A percentile compares a stretch with the other conserved stretches of the same genome.
These are phyloP conservation scores for Monoplex corrugatus DNA, from an alignment of 2,888 invertebrate genomes.

Conservation along the genomic window DNA sequence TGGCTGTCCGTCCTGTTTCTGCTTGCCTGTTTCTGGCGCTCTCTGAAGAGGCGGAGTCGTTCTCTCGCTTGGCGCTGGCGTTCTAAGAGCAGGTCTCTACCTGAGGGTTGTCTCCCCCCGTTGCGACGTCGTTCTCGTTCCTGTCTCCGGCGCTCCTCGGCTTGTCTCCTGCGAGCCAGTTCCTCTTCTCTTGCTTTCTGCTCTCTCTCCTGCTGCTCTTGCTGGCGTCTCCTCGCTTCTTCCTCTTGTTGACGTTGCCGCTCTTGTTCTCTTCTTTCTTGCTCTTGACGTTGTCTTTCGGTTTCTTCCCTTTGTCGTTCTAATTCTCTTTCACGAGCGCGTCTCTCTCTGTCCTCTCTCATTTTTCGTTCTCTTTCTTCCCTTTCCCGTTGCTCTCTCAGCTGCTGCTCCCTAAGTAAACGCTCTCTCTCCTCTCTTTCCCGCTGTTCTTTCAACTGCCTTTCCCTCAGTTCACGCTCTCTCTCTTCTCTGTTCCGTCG, in stretches of 20 bases:
- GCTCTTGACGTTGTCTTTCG: background rate
- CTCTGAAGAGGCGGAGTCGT: background rate
- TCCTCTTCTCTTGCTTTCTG: conserved; percentile 43
- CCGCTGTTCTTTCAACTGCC: background rate
- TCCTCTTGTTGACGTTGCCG: conserved; percentile 36
- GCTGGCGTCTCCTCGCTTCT: background rate
- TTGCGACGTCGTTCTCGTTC: conserved; percentile 36
- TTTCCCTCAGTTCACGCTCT: background rate
- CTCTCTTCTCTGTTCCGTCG: background rate
- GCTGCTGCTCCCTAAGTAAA: background rate
- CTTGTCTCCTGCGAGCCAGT: conserved; percentile 36
- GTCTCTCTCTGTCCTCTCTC: conserved; percentile 27
- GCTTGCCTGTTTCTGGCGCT: background rate
- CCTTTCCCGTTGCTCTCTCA: conserved; percentile 21
- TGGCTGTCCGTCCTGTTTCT: background rate
- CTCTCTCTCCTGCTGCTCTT: conserved; percentile 4
- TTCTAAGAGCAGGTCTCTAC: background rate
- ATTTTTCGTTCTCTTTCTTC: background rate
- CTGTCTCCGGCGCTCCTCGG: conserved; percentile 35
- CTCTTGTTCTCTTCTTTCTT: conserved; percentile 3
- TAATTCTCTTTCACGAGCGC: conserved; percentile 31
- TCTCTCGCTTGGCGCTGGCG: background rate
- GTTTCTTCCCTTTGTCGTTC: conserved; percentile 8
- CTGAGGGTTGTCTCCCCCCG: background rate
- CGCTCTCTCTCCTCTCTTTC: conserved; percentile 39